Conservation (phyloP, 2,888 invertebrate species). For the Orthosia gracilis region DNA sequence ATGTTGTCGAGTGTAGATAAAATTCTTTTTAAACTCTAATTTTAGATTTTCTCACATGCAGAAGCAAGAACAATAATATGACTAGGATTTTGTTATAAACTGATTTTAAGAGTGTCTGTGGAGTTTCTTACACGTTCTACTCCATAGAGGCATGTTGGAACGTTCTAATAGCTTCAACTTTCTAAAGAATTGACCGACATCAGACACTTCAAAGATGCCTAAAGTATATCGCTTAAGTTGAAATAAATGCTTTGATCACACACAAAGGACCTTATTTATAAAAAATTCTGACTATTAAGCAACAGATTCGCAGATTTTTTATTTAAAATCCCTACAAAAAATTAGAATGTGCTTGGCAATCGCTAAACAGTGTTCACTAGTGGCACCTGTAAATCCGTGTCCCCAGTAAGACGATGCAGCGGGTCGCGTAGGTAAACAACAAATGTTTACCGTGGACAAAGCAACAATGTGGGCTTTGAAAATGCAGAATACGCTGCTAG, state of each 20-base stretch:
- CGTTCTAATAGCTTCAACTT: neutral
- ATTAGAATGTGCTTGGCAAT: too few relatives aligned
- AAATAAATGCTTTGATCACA: neutral
- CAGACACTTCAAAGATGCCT: neutral
- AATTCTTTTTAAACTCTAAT: too few relatives aligned
- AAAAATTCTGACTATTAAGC: too few relatives aligned
- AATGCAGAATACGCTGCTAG: too few relatives aligned
- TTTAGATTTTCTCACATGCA: neutral
- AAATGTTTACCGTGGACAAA: constrained; percentile 34
- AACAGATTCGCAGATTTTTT: too few relatives aligned
- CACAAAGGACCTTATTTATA: too few relatives aligned
- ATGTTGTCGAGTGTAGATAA: too few relatives aligned
- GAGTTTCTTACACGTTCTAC: too few relatives aligned
- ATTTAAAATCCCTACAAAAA: too few relatives aligned
- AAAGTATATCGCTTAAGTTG: neutral
- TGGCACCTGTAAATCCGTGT: neutral
- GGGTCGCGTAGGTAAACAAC: constrained; percentile 18
- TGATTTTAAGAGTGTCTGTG: too few relatives aligned
- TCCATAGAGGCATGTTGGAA: too few relatives aligned
- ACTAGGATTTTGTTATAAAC: too few relatives aligned
- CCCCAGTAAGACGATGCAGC: neutral
- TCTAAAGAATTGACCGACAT: neutral
- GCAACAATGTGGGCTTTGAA: constrained; percentile 20
- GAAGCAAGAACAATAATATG: neutral
- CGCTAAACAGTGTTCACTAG: neutral